phyloP scores from a whole-genome alignment of 1,140 invertebrate species.

The Telenomus remus region DNA sequence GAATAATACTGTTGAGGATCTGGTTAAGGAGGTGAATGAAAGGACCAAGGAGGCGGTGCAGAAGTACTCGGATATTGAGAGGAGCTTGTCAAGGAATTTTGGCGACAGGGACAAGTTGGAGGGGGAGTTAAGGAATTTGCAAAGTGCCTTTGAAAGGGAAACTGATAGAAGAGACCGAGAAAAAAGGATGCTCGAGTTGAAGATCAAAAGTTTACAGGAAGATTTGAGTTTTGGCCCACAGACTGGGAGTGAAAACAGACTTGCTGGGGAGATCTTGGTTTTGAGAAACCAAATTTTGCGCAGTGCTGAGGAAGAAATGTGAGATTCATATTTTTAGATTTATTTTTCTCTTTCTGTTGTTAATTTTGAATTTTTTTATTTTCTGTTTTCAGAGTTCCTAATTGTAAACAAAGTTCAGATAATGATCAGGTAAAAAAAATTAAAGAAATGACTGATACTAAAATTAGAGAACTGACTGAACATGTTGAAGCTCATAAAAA shows the following conservation, averaged over 20 bases:
- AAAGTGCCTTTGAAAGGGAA: slow-evolving; percentile 66
- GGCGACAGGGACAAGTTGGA: slow-evolving; percentile 65
- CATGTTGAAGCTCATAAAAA: slow-evolving; percentile 73
- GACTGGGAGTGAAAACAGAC: not conserved
- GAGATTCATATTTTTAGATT: too few relatives aligned
- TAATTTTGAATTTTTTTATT: too few relatives aligned
- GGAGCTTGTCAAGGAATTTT: slow-evolving; percentile 58
- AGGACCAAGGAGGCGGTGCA: slow-evolving; percentile 63
- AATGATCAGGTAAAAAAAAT: slow-evolving; percentile 62
- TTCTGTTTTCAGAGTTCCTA: not conserved
- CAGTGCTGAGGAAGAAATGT: too few relatives aligned
- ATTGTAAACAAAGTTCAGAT: slow-evolving; percentile 1
- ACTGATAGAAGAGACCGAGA: slow-evolving; percentile 65
- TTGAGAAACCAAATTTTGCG: not conserved
- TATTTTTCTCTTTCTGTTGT: too few relatives aligned
- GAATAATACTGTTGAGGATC: slow-evolving; percentile 55
- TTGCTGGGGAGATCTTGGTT: not conserved
- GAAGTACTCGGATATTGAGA: slow-evolving; percentile 65
- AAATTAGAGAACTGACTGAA: slow-evolving; percentile 69
- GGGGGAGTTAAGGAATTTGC: slow-evolving; percentile 62
- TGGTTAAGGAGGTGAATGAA: slow-evolving; percentile 60
- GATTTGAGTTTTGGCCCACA: slow-evolving; percentile 56
- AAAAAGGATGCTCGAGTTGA: slow-evolving; percentile 62
- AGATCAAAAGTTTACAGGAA: slow-evolving; percentile 65
- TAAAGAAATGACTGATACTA: slow-evolving; percentile 68